Percentiles rank a stretch among this genome's conserved stretches.
phyloP scores from a whole-genome alignment of 2,113 vertebrate species.

The Plotosus lineatus region DNA sequence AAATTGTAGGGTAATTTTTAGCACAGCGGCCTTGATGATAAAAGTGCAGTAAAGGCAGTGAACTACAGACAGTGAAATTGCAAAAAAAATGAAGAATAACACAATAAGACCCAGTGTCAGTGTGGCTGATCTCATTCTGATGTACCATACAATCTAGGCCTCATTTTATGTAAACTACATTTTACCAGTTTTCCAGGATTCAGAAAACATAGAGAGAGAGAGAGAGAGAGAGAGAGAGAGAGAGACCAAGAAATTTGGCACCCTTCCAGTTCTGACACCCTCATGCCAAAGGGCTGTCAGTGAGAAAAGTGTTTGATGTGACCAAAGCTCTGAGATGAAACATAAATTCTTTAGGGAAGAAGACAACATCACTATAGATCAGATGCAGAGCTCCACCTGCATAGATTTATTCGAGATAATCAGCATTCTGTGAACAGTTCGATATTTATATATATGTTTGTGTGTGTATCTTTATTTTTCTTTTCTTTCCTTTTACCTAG shows the following conservation, averaged over 20 bases:
- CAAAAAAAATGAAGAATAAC: conserved; percentile 43
- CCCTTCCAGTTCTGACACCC: conserved; percentile 29
- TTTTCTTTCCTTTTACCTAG: no score
- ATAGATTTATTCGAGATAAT: conserved; percentile 36
- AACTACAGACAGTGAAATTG: not conserved
- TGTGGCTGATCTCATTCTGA: conserved; percentile 41
- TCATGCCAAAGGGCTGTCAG: conserved; percentile 34
- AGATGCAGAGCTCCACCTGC: not conserved
- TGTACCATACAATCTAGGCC: conserved; percentile 19
- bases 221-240: not conserved
- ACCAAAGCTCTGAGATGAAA: conserved; percentile 37
- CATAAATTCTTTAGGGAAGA: conserved; percentile 34
- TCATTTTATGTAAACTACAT: not conserved
- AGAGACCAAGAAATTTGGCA: conserved; percentile 55
- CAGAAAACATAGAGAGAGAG: conserved; percentile 13
- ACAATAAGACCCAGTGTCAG: conserved; percentile 20
- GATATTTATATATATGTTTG: no score
- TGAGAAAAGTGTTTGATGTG: conserved; percentile 19
- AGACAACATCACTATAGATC: not conserved
- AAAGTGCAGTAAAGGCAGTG: conserved; percentile 25
- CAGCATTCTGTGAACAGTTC: conserved; percentile 2
- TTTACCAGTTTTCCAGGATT: conserved; percentile 6
- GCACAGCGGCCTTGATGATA: conserved; percentile 7
- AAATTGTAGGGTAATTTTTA: conserved; percentile 33
- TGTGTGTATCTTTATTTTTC: no score